Conservation (phyloP, 2,113 vertebrate genomes). For the Neoarius graeffei region DNA sequence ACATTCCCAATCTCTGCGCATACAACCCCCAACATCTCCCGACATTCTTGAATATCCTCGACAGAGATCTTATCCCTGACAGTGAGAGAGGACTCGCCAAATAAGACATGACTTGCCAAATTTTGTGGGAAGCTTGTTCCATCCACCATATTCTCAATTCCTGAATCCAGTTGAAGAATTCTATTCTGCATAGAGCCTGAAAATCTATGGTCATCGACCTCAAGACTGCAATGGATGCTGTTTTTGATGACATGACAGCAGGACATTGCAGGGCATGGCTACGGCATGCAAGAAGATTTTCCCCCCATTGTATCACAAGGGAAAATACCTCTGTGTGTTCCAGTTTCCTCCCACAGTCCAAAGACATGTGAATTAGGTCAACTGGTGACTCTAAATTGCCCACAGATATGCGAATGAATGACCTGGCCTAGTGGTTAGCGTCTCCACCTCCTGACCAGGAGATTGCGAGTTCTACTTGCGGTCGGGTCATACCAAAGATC, state of each 20-base stretch:
- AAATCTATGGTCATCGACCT: not conserved
- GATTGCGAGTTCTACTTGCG: too few relatives aligned
- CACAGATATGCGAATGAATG: too few relatives aligned
- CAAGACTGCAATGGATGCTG: not conserved
- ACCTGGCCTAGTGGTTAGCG: too few relatives aligned
- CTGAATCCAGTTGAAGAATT: not conserved
- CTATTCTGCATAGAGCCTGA: not conserved
- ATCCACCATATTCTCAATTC: not conserved
- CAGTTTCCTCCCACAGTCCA: too few relatives aligned
- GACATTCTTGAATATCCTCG: not conserved
- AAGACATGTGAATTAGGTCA: too few relatives aligned
- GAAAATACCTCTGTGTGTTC: not conserved
- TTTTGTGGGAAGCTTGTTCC: conserved; percentile 20
- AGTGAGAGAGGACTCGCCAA: not conserved
- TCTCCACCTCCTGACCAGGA: too few relatives aligned
- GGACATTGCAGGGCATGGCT: too few relatives aligned
- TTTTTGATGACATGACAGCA: not conserved
- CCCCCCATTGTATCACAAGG: not conserved
- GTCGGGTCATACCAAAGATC: too few relatives aligned
- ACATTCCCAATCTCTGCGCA: not conserved
- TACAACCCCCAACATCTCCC: conserved; percentile 3
- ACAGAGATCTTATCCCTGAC: conserved; percentile 2
- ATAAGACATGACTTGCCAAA: not conserved
- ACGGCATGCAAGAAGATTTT: too few relatives aligned
- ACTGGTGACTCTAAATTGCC: too few relatives aligned